Conservation (phyloP, 2,113 vertebrate genomes). For the Tyrannus savana region DNA sequence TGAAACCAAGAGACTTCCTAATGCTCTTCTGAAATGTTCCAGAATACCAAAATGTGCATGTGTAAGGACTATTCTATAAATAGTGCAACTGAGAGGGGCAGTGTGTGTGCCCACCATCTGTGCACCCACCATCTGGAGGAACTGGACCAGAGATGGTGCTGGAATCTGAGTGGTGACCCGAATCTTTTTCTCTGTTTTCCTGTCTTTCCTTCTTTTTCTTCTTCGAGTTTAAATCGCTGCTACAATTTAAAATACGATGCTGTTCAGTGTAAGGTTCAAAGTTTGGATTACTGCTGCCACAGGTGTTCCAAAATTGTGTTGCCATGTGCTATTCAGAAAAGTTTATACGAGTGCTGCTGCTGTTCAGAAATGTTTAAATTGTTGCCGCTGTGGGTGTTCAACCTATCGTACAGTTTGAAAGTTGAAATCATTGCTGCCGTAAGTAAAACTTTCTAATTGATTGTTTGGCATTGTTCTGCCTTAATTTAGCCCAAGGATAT, state of each 20-base stretch:
- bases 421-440: background rate
- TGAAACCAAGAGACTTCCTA: background rate
- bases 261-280: background rate
- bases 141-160: background rate
- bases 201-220: background rate
- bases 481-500: background rate
- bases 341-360: background rate
- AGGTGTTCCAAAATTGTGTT: background rate
- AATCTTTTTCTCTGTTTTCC: background rate
- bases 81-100: background rate
- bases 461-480: background rate
- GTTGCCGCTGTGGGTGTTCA: background rate
- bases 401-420: background rate
- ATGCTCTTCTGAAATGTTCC: background rate
- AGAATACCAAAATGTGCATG: background rate
- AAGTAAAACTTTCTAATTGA: background rate
- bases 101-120: background rate
- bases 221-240: background rate
- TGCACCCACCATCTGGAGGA: background rate
- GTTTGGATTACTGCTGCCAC: background rate
- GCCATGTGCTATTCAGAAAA: background rate
- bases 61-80: background rate
- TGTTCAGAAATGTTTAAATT: background rate
- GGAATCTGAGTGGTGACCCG: fast-evolving
- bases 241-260: background rate